Percentiles rank a stretch among this genome's conserved stretches.
Evolutionary conservation across 2,888 invertebrate species (phyloP).

Genomic region (Hirtodrosophila duncani): DNA sequence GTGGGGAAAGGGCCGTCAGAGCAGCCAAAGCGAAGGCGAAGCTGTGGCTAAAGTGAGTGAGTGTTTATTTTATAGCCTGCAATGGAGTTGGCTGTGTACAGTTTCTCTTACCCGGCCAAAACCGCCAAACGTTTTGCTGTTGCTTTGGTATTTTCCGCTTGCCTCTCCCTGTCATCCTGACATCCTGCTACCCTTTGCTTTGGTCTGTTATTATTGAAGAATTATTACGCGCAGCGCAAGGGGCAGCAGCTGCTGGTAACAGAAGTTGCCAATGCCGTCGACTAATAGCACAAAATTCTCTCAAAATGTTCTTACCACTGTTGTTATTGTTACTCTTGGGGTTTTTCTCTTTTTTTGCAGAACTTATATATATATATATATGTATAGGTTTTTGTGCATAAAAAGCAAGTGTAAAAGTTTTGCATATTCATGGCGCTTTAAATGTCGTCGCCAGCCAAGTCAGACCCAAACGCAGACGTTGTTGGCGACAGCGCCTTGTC

Average conservation of each 20-base stretch:
- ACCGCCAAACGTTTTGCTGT: conserved; percentile 43
- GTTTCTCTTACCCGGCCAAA: conserved; percentile 24
- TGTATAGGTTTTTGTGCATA: conserved; percentile 53
- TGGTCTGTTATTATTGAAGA: conserved; percentile 62
- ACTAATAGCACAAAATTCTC: conserved; percentile 51
- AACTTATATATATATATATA: conserved; percentile 36
- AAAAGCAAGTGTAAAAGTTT: conserved; percentile 67
- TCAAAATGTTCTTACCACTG: conserved; percentile 32
- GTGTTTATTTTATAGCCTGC: conserved; percentile 66
- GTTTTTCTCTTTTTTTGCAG: conserved; percentile 15
- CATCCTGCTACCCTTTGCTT: neutral
- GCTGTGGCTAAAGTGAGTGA: conserved; percentile 53
- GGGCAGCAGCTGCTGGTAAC: conserved; percentile 24
- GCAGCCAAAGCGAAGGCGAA: conserved; percentile 35
- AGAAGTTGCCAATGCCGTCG: conserved; percentile 56
- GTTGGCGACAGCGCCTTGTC: conserved; percentile 35
- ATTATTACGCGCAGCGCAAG: conserved; percentile 55
- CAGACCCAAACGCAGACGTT: no score
- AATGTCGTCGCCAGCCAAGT: conserved; percentile 59
- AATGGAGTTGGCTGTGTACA: conserved; percentile 46
- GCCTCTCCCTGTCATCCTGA: neutral
- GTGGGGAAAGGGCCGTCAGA: neutral
- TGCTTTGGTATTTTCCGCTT: conserved; percentile 9
- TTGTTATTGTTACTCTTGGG: conserved; percentile 23
- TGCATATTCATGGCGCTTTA: conserved; percentile 72